Evolutionary conservation across 2,888 invertebrate species (phyloP), one percentile per base, ranked within the genome.

Genomic region (Ormyrus nitidulus): DNA sequence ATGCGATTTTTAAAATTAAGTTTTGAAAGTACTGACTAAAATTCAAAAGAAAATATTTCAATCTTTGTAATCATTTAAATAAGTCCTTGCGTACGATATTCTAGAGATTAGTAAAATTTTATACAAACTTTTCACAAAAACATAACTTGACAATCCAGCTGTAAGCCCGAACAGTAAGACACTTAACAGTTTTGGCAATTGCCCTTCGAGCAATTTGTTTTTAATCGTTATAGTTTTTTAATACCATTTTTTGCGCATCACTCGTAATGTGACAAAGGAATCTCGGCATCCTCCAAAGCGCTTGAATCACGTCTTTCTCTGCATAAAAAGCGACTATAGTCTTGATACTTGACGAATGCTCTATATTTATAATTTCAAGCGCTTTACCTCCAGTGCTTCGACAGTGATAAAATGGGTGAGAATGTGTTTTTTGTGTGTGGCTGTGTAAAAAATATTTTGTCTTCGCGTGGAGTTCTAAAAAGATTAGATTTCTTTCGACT

Each of bases 101-200:
- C 19, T 19, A 19, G 19, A 19, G 19, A 19, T 34, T 69, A 34
- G 53, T 44, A 53, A 64, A 44, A 51, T 65, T 64, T 61, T 65
- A 53, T 51, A 80, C 75, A 34, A 34, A 34, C 34, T 34, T 34
- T 34, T 34, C 34, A 34, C 34, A 34, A 34, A 34, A 34, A 34
- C 34, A 34, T 34, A 34, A 34, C 34, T 2, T 34, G 66, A 70
- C 86, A 85, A 85, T 87, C 88, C 88, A 89, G 88, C 87, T 86
- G 86, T 84, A 87, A 87, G 86, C 87, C 87, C 85, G 88, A 89
- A 90, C 89, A 88, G 89, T 82, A 90, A 90, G 90, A 90, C 90
- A 90, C 90, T 89, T 88, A 90, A 90, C 88, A 89, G 88, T 90
- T 90, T 85, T 81, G 78, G 64, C 68, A 76, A 81, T 59, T 69